Base-by-base conservation (phyloP, 2,797 vertebrate genomes). In the Setipinna tenuifilis region DNA sequence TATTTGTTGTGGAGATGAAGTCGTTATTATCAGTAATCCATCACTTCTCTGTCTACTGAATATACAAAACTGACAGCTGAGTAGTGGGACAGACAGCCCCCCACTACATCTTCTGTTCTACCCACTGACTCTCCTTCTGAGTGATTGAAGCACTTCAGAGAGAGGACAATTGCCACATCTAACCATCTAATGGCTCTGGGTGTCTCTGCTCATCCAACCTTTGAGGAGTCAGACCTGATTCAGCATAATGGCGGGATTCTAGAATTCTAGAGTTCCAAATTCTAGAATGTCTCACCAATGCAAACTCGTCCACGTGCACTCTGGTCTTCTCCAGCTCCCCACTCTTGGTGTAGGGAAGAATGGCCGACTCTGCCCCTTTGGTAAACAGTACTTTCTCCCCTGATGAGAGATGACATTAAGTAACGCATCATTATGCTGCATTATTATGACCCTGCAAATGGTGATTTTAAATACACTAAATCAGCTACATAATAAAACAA, bases 301-400 rank as follows among this genome's bases (percentile, higher is more conserved):
- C 98, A 93, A 99, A 99, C 90, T 99, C 98, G 90, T 99, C 98
- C 62, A 99, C 98, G 0, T 99, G 98, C 81, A 97, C 83, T 91
- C 97, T 96, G 0, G 98, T 99, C 95, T 98, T 98, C 85, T 98
- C 97, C 86, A 99, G 95, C 93, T 98, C 98, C 82, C 98, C 98
- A 61, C 95, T 95, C 87, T 93, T 96, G 82, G 95, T 90, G 50
- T 96, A 95, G 84, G 98, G 98, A 88, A 99, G 95, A 91, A 99
- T 92, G 83, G 98, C 96, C 9, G 98, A 99, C 90, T 99, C 98
- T 2, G 98, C 98, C 88, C 98, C 98, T 94, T 99, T 99, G 84
- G 97, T 98, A 93, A 99, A 99, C 90, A 99, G 93, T 85, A 99
- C 89, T 86, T 95, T 96, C 81, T 96, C 96, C 87, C 97, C 98